Percentiles rank a stretch among this genome's conserved stretches.
These are phyloP conservation scores for Sarcophaga caerulescens DNA, from an alignment of 2,888 invertebrate species.

Conservation along the genomic window DNA sequence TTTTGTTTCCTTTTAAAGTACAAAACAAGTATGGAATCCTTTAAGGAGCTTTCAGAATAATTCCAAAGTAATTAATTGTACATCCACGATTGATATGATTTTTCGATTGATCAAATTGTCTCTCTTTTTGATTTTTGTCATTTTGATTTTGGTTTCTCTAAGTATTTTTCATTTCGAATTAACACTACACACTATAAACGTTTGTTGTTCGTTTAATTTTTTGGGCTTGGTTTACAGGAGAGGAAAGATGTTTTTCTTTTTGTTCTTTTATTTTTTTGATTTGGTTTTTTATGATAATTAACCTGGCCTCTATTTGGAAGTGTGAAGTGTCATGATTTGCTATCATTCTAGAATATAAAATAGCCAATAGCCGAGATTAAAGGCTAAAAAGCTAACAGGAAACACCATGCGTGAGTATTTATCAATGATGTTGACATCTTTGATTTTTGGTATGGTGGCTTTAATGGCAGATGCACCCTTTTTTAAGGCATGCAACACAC, in stretches of 20 bases:
- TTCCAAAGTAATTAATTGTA: background rate
- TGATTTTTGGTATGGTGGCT: slow-evolving; percentile 96
- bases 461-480: slow-evolving; percentile 93
- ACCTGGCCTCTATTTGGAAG: slow-evolving; percentile 64
- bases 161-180: background rate
- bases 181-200: slow-evolving; percentile 64
- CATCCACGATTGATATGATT: background rate
- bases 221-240: slow-evolving; percentile 2
- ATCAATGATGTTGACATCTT: slow-evolving; percentile 98
- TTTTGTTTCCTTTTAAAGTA: too few relatives aligned
- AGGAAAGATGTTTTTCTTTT: slow-evolving; percentile 7
- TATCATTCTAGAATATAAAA: slow-evolving; percentile 90
- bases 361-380: slow-evolving; percentile 97
- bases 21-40: too few relatives aligned
- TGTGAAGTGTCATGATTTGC: slow-evolving; percentile 74
- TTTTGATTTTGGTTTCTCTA: slow-evolving; percentile 11
- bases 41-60: background rate
- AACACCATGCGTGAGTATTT: slow-evolving; percentile 98
- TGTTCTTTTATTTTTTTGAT: background rate
- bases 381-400: slow-evolving; percentile 96
- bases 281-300: background rate
- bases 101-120: background rate
- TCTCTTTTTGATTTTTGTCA: background rate
- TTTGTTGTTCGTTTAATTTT: background rate
- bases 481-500: slow-evolving; percentile 90